These are phyloP conservation scores for Phymatocera aterrima DNA, from an alignment of 2,888 invertebrate species.

Conservation along the genomic window DNA sequence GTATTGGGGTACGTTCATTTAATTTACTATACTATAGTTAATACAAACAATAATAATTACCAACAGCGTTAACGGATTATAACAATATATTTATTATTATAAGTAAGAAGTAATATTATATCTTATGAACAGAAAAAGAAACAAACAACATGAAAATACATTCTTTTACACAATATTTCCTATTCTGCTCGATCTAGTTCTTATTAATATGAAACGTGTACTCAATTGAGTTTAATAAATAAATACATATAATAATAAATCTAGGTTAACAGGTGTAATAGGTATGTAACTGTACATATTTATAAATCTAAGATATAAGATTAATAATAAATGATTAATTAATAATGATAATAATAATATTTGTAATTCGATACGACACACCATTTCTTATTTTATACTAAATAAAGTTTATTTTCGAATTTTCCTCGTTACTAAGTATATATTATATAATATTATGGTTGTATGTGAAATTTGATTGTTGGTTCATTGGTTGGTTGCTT, in stretches of 20 bases:
- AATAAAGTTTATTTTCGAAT: conserved; percentile 71
- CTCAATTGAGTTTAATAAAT: conserved; percentile 61
- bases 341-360: conserved; percentile 52
- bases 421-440: conserved; percentile 60
- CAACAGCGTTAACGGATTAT: no score
- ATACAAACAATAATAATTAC: no score
- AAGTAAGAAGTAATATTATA: no score
- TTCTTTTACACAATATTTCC: conserved; percentile 57
- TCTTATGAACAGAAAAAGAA: no score
- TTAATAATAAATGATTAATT: conserved; percentile 56
- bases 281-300: conserved; percentile 70
- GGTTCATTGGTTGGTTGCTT: no score
- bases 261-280: conserved; percentile 62
- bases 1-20: no score
- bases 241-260: no score
- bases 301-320: conserved; percentile 69
- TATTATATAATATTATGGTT: conserved; percentile 55
- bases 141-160: no score
- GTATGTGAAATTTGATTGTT: no score
- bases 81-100: no score
- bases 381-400: conserved; percentile 71
- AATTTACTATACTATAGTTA: no score
- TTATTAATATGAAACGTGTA: conserved; percentile 53
- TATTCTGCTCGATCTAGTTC: conserved; percentile 64
- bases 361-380: conserved; percentile 69